A percentile compares a stretch with the other conserved stretches of the same genome.
Evolutionary conservation across 1,140 invertebrate genomes (phyloP).

Genomic region (Drosophila mojavensis): DNA sequence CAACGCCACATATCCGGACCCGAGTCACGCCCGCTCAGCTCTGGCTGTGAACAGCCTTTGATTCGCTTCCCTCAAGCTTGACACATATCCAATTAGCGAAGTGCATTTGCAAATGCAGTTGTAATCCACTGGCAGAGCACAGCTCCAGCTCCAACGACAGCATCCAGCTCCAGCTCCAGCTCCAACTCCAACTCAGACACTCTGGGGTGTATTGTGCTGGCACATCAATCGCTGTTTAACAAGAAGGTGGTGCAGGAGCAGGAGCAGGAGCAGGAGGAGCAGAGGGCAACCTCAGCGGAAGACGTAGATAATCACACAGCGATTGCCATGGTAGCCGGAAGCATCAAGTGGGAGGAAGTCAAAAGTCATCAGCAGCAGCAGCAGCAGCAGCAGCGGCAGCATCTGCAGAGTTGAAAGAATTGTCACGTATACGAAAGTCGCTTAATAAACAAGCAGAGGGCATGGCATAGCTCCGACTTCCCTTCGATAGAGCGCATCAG

Average conservation of each 20-base stretch:
- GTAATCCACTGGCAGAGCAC: conserved; percentile 26
- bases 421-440: conserved; percentile 51
- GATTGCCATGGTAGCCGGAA: conserved; percentile 25
- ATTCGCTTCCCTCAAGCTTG: conserved; percentile 9
- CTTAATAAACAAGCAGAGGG: conserved; percentile 43
- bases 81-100: conserved; percentile 61
- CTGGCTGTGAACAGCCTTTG: background rate
- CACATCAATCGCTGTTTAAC: conserved; percentile 35
- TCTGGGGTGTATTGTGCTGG: background rate
- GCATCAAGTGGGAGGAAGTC: background rate
- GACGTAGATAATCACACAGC: conserved; percentile 43
- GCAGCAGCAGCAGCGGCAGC: background rate
- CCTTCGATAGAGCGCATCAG: background rate
- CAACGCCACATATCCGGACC: conserved; percentile 39
- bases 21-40: conserved; percentile 28
- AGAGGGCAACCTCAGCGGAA: conserved; percentile 24
- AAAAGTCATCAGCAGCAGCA: conserved; percentile 6
- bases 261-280: background rate
- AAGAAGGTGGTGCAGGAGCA: background rate
- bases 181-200: too few species aligned
- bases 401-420: conserved; percentile 43
- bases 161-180: background rate
- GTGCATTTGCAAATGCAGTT: conserved; percentile 45
- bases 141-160: background rate
- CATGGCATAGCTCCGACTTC: too few species aligned